Evolutionary conservation across 2,797 vertebrate genomes (phyloP).

Genomic region (Malurus leucopterus): DNA sequence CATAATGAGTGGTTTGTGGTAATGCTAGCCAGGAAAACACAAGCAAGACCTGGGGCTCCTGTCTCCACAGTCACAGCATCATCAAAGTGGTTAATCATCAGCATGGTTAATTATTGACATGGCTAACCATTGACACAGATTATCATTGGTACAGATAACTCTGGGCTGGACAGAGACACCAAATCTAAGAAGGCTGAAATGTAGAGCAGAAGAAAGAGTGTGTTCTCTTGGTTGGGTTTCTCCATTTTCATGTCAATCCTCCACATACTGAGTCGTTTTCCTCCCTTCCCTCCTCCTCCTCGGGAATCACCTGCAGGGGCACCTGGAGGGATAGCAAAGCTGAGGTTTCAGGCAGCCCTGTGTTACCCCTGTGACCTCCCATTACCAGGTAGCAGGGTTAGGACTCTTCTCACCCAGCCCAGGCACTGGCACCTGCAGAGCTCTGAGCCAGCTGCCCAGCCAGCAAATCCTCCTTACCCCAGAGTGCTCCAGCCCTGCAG

Average conservation of each 20-base stretch:
- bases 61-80: neutral
- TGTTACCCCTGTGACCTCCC: neutral
- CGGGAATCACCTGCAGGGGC: rapidly evolving
- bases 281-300: neutral
- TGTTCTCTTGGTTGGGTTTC: neutral
- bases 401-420: neutral
- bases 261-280: rapidly evolving
- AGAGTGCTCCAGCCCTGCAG: rapidly evolving
- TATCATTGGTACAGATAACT: neutral
- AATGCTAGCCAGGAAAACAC: rapidly evolving
- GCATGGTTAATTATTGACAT: rapidly evolving
- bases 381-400: neutral
- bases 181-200: neutral
- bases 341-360: neutral
- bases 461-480: neutral
- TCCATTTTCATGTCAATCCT: neutral
- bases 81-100: neutral
- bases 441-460: neutral
- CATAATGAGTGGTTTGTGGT: rapidly evolving
- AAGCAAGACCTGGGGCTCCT: neutral
- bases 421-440: rapidly evolving
- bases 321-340: neutral
- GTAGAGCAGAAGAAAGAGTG: neutral
- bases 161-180: neutral
- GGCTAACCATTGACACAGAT: neutral